Percentiles rank a stretch among this genome's conserved stretches.
Conservation (phyloP, 2,797 vertebrate species). For the Sebastiscus tertius region DNA sequence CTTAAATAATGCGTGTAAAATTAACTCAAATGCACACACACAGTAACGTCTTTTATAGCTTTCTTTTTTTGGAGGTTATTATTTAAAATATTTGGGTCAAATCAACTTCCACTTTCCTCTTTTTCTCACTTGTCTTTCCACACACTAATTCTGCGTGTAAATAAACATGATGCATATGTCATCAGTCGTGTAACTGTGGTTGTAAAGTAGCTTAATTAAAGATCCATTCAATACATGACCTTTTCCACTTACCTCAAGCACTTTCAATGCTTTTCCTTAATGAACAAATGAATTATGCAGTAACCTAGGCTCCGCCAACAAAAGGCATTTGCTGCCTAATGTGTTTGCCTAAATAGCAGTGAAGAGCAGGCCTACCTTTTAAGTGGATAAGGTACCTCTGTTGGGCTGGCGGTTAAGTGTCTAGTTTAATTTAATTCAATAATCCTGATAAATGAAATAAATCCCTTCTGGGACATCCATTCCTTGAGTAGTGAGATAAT, state of each 20-base stretch:
- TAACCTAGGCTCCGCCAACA: conserved; percentile 73
- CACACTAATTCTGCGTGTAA: conserved; percentile 50
- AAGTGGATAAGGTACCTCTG: conserved; percentile 83
- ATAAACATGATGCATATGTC: conserved; percentile 69
- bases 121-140: conserved; percentile 32
- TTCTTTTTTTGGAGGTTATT: background rate
- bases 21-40: background rate
- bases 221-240: conserved; percentile 79
- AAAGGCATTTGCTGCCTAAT: conserved; percentile 81
- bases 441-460: conserved; percentile 91
- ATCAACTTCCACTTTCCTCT: background rate
- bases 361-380: conserved; percentile 82
- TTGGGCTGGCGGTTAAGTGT: conserved; percentile 83
- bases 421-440: conserved; percentile 92
- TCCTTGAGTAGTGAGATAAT: conserved; percentile 88
- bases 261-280: conserved; percentile 76
- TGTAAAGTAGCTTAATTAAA: conserved; percentile 80
- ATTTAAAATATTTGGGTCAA: conserved; percentile 1
- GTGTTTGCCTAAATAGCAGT: conserved; percentile 83
- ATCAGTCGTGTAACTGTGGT: conserved; percentile 70
- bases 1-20: background rate
- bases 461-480: conserved; percentile 89
- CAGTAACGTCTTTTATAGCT: background rate
- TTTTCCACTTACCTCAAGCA: conserved; percentile 77
- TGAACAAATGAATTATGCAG: conserved; percentile 83